A percentile compares a stretch with the other conserved stretches of the same genome.
Conservation (phyloP, 2,888 invertebrate species). For the Gortyna flavago region DNA sequence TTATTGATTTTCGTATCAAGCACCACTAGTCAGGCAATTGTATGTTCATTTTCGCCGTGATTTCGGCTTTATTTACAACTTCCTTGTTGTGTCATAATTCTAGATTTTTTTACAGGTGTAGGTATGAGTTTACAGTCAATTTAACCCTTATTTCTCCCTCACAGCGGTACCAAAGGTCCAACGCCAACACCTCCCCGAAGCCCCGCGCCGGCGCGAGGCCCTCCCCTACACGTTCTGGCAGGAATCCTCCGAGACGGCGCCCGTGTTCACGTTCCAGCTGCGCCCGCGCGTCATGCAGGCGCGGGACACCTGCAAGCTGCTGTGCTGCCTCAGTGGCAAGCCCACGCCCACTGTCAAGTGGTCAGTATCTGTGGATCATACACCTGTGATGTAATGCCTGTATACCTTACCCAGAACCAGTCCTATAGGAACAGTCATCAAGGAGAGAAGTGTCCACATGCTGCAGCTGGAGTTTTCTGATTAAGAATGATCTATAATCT, state of each 20-base stretch:
- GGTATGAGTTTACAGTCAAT: background rate
- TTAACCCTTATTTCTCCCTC: conserved; percentile 32
- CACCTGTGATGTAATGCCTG: background rate
- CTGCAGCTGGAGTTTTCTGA: too few relatives aligned
- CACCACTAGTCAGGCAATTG: background rate
- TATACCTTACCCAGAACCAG: background rate
- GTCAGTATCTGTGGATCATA: conserved; percentile 80
- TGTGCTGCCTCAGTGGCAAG: conserved; percentile 98
- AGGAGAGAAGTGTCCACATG: background rate
- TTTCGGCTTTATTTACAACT: background rate
- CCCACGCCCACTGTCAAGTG: conserved; percentile 98
- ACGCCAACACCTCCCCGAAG: conserved; percentile 93
- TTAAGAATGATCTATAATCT: too few relatives aligned
- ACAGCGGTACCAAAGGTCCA: conserved; percentile 94
- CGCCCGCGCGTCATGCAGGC: conserved; percentile 99
- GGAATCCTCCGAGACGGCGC: conserved; percentile 97
- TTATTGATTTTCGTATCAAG: too few relatives aligned
- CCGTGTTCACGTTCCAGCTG: conserved; percentile 99
- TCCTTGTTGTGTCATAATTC: background rate
- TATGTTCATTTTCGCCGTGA: too few relatives aligned
- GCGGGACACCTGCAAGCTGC: conserved; percentile 98
- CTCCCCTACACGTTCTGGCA: conserved; percentile 97
- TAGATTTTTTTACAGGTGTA: background rate
- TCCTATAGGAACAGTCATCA: background rate
- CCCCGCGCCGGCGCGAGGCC: conserved; percentile 94